Evolutionary conservation across 2,113 vertebrate genomes (phyloP), one percentile per base, ranked within the genome.

Genomic region (Osmerus mordax): DNA sequence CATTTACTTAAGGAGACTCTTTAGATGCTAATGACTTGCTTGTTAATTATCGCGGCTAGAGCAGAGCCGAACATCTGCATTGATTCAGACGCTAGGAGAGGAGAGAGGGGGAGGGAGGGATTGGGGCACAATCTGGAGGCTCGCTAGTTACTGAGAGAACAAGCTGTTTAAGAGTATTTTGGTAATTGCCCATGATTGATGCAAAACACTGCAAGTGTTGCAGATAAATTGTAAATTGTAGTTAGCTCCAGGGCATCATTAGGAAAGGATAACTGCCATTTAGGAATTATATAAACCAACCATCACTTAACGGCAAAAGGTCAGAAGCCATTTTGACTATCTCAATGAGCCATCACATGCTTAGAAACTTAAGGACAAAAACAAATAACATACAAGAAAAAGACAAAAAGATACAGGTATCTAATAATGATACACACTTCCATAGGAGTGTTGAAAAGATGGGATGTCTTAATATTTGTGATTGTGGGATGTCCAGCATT

Each of bases 1-100:
- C 87, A 85, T 91, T 88, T 87, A 84, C 89, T 88, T 87, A 88
- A 85, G 74, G 87, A 82, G 81, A 84, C 81, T 90, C 83, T 82
- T 90, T 88, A 82, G 77, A 82, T 86, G 86, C 89, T 91, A 91
- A 92, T 89, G 87, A 90, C 85, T 89, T 81, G 88, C 86, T 89
- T 90, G 87, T 91, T 92, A 90, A 92, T 93, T 91, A 92, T 83
- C 83, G 84, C 86, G 80, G 84, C 59, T 73, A 92, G 74, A 82
- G 87, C 85, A 86, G 81, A 89, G 83, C 70, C 67, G 85, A 92
- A 92, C 92, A 92, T 93, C 90, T 91, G 90, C 88, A 92, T 90
- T 86, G 84, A 85, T 90, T 88, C 84, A 87, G 79, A 85, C 80
- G 83, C 81, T 53, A 73, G 81, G 82, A 87, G 85, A 81, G 81